Percentiles rank a stretch among this genome's conserved stretches.
phyloP scores from a whole-genome alignment of 1,140 invertebrate genomes.

The Zeugodacus cucurbitae region DNA sequence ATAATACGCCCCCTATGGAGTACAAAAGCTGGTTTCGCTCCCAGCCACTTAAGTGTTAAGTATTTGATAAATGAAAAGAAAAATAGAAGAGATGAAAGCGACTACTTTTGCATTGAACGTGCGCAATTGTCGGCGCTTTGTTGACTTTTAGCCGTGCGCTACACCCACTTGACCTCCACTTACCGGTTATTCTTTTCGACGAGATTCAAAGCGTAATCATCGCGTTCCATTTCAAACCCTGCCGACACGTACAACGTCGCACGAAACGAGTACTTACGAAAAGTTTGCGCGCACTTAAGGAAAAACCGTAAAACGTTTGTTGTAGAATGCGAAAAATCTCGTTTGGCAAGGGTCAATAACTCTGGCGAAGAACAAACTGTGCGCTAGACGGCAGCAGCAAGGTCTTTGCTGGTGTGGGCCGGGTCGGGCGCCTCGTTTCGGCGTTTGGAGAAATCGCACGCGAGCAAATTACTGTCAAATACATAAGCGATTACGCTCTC shows the following conservation, averaged over 20 bases:
- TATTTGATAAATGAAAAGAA: background rate
- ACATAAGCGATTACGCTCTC: background rate
- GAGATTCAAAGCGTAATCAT: constrained; percentile 27
- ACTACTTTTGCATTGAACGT: constrained; percentile 6
- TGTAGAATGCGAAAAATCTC: background rate
- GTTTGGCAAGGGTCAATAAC: constrained; percentile 27
- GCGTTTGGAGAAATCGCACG: background rate
- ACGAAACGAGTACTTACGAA: constrained; percentile 14
- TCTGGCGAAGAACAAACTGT: background rate
- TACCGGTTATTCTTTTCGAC: constrained; percentile 21
- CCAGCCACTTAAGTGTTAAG: no score
- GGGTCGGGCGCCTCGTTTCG: background rate
- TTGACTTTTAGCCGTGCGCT: background rate
- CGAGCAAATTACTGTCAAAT: background rate
- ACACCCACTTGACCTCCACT: constrained; percentile 28
- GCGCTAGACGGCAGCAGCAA: background rate
- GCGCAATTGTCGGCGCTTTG: background rate
- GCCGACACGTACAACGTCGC: constrained; percentile 9
- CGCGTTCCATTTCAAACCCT: constrained; percentile 23
- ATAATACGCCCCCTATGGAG: no score
- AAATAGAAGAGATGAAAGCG: no score
- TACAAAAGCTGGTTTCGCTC: no score
- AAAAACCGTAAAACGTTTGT: background rate
- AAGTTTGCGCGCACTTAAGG: background rate
- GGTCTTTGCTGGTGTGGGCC: background rate